Evolutionary conservation across 2,888 invertebrate species (phyloP).

Genomic region (Cheilosia impressa): DNA sequence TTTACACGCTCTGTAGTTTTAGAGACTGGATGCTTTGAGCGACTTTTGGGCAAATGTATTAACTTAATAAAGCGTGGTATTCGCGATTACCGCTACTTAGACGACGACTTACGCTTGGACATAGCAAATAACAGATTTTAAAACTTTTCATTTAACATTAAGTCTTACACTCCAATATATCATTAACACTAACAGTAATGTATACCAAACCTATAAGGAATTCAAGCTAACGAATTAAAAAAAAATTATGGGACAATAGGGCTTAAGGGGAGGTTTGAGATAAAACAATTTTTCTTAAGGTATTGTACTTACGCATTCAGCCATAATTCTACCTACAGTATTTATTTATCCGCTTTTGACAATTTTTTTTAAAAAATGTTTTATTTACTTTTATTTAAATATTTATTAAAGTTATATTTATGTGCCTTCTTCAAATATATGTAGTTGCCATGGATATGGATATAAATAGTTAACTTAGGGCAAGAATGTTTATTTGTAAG

Average conservation of each 20-base stretch:
- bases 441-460: too few species aligned
- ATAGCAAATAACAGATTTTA: slow-evolving; percentile 78
- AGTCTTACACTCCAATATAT: neutral
- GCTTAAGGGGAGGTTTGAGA: too few species aligned
- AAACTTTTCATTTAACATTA: slow-evolving; percentile 1
- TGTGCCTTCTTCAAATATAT: too few species aligned
- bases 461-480: too few species aligned
- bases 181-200: neutral
- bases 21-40: slow-evolving; percentile 82
- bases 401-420: too few species aligned
- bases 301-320: too few species aligned
- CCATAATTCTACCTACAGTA: too few species aligned
- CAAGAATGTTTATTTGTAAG: too few species aligned
- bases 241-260: neutral
- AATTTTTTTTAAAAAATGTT: too few species aligned
- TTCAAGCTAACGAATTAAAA: slow-evolving; percentile 1
- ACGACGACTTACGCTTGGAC: slow-evolving; percentile 82
- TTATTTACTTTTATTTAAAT: too few species aligned
- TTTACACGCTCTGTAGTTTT: slow-evolving; percentile 79
- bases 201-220: slow-evolving; percentile 9
- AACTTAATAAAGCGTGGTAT: slow-evolving; percentile 82
- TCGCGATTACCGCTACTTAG: slow-evolving; percentile 82
- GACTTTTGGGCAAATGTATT: slow-evolving; percentile 82
- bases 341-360: too few species aligned
- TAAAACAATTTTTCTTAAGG: too few species aligned